phyloP scores from a whole-genome alignment of 2,797 vertebrate species.

The Catharus ustulatus region DNA sequence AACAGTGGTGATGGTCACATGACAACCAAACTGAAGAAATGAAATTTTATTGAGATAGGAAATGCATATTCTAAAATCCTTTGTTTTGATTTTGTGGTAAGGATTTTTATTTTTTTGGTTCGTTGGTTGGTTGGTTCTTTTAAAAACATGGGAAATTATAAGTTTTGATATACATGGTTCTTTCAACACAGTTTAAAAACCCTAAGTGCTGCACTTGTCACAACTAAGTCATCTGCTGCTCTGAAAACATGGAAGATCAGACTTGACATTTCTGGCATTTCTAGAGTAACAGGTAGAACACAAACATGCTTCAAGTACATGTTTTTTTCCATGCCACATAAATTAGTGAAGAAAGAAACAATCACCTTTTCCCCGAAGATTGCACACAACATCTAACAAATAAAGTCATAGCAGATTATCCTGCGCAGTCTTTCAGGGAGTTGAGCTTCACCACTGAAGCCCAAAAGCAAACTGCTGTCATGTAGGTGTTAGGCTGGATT shows the following conservation, averaged over 20 bases:
- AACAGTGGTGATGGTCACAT: background rate
- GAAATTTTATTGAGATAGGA: background rate
- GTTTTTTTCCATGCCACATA: background rate
- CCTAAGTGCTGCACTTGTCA: background rate
- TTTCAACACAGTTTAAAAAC: background rate
- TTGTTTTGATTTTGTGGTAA: background rate
- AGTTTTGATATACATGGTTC: background rate
- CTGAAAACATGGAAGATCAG: background rate
- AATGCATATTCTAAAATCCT: background rate
- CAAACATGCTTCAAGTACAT: background rate
- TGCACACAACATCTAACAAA: background rate
- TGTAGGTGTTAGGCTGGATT: background rate
- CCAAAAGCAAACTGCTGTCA: background rate
- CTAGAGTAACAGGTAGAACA: background rate
- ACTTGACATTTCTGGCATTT: background rate
- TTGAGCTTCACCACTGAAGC: background rate
- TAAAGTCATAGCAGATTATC: background rate
- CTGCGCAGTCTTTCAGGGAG: background rate
- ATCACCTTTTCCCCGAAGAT: background rate
- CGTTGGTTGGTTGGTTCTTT: background rate
- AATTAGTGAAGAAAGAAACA: background rate
- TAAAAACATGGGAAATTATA: background rate
- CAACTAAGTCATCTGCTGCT: fast-evolving
- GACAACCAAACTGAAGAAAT: background rate
- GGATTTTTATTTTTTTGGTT: background rate